Conservation (phyloP, 2,888 invertebrate genomes). For the Campaea margaritaria region DNA sequence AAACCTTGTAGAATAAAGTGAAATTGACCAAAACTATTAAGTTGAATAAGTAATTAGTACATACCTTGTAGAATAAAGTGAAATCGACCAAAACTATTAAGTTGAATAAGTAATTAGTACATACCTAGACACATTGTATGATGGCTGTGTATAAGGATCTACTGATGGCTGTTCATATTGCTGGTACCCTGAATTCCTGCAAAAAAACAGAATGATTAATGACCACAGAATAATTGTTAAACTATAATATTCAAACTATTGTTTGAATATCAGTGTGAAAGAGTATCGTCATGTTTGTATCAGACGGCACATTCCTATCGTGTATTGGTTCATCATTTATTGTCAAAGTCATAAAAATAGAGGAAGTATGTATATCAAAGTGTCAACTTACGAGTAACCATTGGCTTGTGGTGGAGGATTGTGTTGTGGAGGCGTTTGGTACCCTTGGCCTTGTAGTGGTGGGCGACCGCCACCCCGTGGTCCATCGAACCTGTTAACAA, state of each 20-base stretch:
- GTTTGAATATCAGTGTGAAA: constrained; percentile 55
- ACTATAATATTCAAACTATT: neutral
- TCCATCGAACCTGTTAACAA: constrained; percentile 66
- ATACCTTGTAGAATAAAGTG: constrained; percentile 52
- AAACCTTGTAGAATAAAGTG: too few species aligned
- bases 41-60: neutral
- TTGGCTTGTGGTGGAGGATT: constrained; percentile 63
- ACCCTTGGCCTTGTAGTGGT: constrained; percentile 59
- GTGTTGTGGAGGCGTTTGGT: constrained; percentile 63
- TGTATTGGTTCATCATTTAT: constrained; percentile 75
- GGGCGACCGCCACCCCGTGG: constrained; percentile 66
- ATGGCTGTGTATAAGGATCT: constrained; percentile 70
- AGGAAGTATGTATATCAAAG: neutral
- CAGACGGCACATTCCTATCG: constrained; percentile 85
- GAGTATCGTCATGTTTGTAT: constrained; percentile 78
- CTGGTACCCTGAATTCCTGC: constrained; percentile 76
- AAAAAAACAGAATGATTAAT: constrained; percentile 14
- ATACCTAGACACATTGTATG: constrained; percentile 72
- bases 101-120: neutral
- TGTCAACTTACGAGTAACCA: constrained; percentile 70
- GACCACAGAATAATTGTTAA: neutral
- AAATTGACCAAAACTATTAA: neutral
- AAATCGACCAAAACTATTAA: neutral
- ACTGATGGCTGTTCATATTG: constrained; percentile 72
- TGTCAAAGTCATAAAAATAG: neutral